Conservation (phyloP, 2,113 vertebrate species). For the Cisticola juncidis region DNA sequence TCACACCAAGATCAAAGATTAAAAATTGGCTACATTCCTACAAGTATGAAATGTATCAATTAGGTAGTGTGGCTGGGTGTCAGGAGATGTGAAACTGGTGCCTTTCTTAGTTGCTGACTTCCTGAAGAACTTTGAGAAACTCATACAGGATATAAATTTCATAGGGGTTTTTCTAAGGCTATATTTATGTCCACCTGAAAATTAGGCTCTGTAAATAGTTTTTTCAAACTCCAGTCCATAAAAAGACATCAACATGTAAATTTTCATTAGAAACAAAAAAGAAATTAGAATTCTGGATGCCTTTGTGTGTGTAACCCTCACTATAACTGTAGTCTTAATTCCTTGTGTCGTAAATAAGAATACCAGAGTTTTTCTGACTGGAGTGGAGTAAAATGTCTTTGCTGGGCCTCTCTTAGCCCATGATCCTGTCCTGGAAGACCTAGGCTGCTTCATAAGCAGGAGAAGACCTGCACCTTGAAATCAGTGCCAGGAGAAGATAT, state of each 20-base stretch:
- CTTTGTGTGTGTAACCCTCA: background rate
- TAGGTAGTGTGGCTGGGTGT: fast-evolving
- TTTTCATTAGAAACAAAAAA: background rate
- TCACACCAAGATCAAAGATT: slow-evolving; percentile 34
- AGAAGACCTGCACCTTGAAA: too few relatives aligned
- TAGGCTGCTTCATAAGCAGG: too few relatives aligned
- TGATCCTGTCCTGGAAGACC: too few relatives aligned
- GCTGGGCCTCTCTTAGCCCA: too few relatives aligned
- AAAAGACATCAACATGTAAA: background rate
- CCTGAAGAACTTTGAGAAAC: background rate
- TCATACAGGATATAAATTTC: background rate
- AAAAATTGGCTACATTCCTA: background rate
- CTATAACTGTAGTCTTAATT: background rate
- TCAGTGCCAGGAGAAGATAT: too few relatives aligned
- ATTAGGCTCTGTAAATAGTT: background rate
- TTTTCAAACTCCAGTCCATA: background rate
- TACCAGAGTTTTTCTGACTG: background rate
- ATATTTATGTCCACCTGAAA: background rate
- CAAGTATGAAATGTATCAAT: background rate
- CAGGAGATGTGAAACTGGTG: background rate
- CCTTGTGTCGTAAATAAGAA: background rate
- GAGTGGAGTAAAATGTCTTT: background rate
- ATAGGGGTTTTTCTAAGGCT: background rate
- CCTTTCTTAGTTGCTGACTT: background rate
- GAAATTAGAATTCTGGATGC: background rate